Percentiles rank a stretch among this genome's conserved stretches.
Conservation (phyloP, 2,113 vertebrate genomes). For the Festucalex cinctus region DNA sequence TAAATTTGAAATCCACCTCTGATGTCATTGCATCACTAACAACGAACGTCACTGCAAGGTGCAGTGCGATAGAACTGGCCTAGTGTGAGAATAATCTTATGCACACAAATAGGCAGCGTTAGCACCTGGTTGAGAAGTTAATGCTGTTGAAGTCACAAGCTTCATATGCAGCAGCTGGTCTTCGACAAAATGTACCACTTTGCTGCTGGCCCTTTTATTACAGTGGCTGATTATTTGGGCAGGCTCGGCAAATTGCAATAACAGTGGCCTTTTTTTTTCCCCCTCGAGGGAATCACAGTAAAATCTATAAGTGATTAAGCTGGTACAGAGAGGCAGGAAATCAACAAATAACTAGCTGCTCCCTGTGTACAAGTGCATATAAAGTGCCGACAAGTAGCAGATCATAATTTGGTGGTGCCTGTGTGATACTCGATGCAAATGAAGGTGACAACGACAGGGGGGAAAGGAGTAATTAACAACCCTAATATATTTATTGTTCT, state of each 20-base stretch:
- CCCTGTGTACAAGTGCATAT: conserved; percentile 4
- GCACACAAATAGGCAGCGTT: conserved; percentile 9
- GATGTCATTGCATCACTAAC: not conserved
- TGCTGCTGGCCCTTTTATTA: conserved; percentile 22
- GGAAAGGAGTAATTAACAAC: conserved; percentile 39
- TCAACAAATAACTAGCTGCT: conserved; percentile 25
- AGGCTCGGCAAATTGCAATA: conserved; percentile 45
- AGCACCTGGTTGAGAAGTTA: not conserved
- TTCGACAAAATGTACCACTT: conserved; percentile 42
- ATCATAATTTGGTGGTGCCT: conserved; percentile 11
- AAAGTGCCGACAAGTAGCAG: not conserved
- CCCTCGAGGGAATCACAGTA: conserved; percentile 19
- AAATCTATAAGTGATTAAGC: conserved; percentile 52
- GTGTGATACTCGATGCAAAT: conserved; percentile 22
- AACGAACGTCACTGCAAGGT: not conserved
- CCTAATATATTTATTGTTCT: conserved; percentile 48
- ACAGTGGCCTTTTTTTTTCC: conserved; percentile 15
- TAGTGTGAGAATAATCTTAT: not conserved
- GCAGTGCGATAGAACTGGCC: not conserved
- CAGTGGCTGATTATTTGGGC: conserved; percentile 40
- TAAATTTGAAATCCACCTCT: too few species aligned
- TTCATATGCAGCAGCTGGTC: conserved; percentile 24
- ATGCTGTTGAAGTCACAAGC: conserved; percentile 10
- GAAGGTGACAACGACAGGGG: conserved; percentile 2
- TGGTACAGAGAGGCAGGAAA: conserved; percentile 30